Base-by-base conservation (phyloP, 2,888 invertebrate species). In the Lomographa bimaculata region DNA sequence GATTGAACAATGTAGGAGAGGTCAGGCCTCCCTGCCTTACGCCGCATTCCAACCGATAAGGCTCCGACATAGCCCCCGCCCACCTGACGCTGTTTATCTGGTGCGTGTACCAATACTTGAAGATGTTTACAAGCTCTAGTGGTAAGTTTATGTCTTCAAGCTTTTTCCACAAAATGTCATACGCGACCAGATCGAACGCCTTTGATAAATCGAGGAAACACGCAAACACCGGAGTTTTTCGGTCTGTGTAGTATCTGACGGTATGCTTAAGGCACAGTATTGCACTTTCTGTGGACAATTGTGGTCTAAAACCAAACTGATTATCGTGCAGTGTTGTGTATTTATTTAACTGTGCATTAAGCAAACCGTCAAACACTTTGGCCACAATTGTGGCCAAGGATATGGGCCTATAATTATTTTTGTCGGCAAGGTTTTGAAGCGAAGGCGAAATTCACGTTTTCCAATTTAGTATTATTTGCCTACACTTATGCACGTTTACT, bases 291-390 rank as follows among this genome's bases (percentile, higher is more conserved):
- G 54, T 54, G 2, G 50, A 52, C 7, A 52, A 19, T 7, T 36
- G 28, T 0, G 51, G 18, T 14, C 45, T 18, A 24, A 59, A 59
- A 2, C 52, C 54, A 14, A 60, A 55, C 20, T 59, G 54, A n/a
- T 39, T 45, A 21, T 55, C 49, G 19, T 59, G 51, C 1, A 45
- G n/a, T 1, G 27, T 14, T 6, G 53, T 1, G 29, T 43, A 27
- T 2, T 39, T 41, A 14, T 44, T 29, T 2, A 55, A 11, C 6
- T 39, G 43, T 17, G 33, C 8, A 14, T 52, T 39, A 30, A 57
- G 39, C 45, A 57, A 0, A 14, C 50, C 18, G 17, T 52, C 54
- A 32, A 54, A 28, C 8, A 55, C 46, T 7, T 54, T 55, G 0
- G 49, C 30, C 1, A 44, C 17, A 4, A 45, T 28, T 0, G 50